Percentiles rank a stretch among this genome's conserved stretches.
phyloP scores from a whole-genome alignment of 2,888 invertebrate species.

The Mesoligia furuncula region DNA sequence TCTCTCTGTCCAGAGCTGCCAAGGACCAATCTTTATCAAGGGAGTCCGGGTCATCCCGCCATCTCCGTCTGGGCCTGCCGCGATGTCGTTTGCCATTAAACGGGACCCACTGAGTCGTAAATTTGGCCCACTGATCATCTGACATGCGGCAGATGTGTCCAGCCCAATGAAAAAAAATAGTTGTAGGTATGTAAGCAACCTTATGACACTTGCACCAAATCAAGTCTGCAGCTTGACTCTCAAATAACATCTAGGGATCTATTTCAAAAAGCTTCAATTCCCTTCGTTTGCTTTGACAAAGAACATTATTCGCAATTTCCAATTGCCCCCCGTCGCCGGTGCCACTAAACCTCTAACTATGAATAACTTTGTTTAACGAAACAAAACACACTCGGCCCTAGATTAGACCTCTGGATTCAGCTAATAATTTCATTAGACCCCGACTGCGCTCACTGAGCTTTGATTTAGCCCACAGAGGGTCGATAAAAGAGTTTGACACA shows the following conservation, averaged over 20 bases:
- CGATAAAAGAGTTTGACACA: conserved; percentile 23
- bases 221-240: too few relatives aligned
- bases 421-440: conserved; percentile 81
- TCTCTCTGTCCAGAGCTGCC: too few relatives aligned
- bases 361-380: conserved; percentile 65
- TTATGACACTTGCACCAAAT: not conserved
- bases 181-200: not conserved
- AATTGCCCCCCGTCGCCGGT: conserved; percentile 71
- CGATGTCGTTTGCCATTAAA: too few relatives aligned
- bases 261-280: not conserved
- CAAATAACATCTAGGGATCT: too few relatives aligned
- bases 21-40: too few relatives aligned
- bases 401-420: conserved; percentile 84
- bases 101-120: too few relatives aligned
- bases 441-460: conserved; percentile 65
- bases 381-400: conserved; percentile 75
- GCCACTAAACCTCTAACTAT: conserved; percentile 63
- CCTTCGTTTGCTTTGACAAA: not conserved
- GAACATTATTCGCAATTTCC: not conserved
- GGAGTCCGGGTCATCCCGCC: too few relatives aligned
- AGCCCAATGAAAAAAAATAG: too few relatives aligned
- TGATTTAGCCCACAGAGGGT: conserved; percentile 33
- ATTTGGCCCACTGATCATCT: too few relatives aligned
- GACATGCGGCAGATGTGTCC: too few relatives aligned
- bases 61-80: too few relatives aligned